Evolutionary conservation across 92 coral and sea anemone species (phyloP).

Genomic region (Porites evermanni): DNA sequence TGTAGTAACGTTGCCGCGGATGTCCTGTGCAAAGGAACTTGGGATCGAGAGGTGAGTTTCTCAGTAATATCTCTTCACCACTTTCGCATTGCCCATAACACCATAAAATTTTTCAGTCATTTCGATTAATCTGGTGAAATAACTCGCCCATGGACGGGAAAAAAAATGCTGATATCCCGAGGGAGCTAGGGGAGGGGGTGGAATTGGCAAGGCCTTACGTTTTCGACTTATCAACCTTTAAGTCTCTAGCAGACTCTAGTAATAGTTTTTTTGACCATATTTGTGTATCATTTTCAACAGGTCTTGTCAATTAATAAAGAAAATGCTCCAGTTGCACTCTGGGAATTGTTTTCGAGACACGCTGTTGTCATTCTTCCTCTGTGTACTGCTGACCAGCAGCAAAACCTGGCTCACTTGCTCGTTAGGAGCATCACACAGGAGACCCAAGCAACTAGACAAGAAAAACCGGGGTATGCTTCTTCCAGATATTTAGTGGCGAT

Average conservation of each 20-base stretch:
- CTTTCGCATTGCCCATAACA: too few species aligned
- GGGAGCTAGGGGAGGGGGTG: too few species aligned
- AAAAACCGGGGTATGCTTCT: conserved; percentile 28
- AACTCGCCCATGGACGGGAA: too few species aligned
- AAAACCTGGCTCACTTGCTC: conserved; percentile 38
- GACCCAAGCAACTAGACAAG: background rate
- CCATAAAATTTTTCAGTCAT: too few species aligned
- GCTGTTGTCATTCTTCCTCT: conserved; percentile 59
- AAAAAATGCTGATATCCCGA: too few species aligned
- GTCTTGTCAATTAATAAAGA: conserved; percentile 51
- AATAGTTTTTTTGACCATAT: background rate
- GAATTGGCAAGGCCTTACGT: too few species aligned
- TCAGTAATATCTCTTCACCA: too few species aligned
- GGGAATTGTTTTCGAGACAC: conserved; percentile 63
- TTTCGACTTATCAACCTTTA: background rate
- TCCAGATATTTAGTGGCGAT: too few species aligned
- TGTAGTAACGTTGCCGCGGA: background rate
- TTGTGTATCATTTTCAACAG: conserved; percentile 33
- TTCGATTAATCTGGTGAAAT: too few species aligned
- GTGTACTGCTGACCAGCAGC: conserved; percentile 57
- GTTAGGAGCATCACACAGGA: conserved; percentile 16
- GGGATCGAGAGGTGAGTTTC: conserved; percentile 34
- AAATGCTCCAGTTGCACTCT: conserved; percentile 69
- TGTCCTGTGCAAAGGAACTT: background rate
- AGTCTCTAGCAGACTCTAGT: background rate